phyloP scores from a whole-genome alignment of 2,888 invertebrate genomes.

The Plagiodera versicolora region DNA sequence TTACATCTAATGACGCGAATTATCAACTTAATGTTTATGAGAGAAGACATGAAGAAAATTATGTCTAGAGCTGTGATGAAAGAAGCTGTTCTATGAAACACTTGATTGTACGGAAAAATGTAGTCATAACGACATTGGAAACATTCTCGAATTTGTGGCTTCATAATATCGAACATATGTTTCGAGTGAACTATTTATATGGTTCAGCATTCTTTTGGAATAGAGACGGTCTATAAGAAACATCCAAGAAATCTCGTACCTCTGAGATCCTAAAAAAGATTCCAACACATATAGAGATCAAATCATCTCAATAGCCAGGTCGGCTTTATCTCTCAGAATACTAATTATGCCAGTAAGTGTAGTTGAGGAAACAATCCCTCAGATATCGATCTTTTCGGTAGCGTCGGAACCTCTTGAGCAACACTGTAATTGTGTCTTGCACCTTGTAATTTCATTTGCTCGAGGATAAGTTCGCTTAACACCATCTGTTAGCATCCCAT shows the following conservation, averaged over 20 bases:
- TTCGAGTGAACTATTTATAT: no score
- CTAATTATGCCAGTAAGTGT: constrained; percentile 16
- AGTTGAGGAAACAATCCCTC: constrained; percentile 45
- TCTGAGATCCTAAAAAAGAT: not conserved
- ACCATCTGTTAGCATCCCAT: constrained; percentile 41
- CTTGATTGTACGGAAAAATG: no score
- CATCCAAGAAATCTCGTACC: not conserved
- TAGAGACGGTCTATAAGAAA: not conserved
- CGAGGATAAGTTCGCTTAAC: constrained; percentile 48
- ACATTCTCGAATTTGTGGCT: no score
- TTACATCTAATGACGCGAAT: no score
- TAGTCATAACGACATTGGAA: no score
- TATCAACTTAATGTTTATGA: no score
- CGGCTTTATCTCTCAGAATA: not conserved
- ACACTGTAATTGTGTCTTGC: constrained; percentile 46
- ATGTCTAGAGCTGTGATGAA: no score
- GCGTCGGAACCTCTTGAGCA: constrained; percentile 45
- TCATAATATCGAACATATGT: no score
- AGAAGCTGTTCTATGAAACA: no score
- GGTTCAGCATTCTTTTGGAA: not conserved
- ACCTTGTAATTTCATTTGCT: constrained; percentile 50
- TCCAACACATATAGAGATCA: not conserved
- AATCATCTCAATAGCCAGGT: not conserved
- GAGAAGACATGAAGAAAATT: no score
- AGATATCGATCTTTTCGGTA: constrained; percentile 45